Base-by-base conservation (phyloP, 2,113 vertebrate genomes). In the Pygoscelis antarcticus region DNA sequence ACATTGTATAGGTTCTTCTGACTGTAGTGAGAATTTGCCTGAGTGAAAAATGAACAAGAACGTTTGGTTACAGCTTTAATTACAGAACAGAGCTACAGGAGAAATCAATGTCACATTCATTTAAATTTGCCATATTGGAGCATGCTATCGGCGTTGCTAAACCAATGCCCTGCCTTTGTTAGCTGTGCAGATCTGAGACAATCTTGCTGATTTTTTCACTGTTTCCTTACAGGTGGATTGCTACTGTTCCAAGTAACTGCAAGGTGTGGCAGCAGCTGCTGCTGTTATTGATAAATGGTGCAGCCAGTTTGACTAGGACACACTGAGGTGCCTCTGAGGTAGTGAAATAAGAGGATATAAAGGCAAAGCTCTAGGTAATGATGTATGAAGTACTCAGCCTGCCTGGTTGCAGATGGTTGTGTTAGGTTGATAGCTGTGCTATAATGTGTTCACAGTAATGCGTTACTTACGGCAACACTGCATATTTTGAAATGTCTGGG, bases 91-190 rank as follows among this genome's bases (percentile, higher is more conserved):
- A 91, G 62, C 57, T 90, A 72, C 83, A 26, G 49, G 40, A 93
- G 65, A 96, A 90, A 96, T 92, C 93, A 83, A 80, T 92, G 90
- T 72, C 55, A 70, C n/a, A 51, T 88, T 92, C 74, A 74, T 83
- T 93, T 95, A 84, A 79, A 87, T 79, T 79, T 91, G 22, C 49
- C 13, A 9, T 82, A 26, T 5, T 72, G 57, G 32, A 91, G 14
- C 25, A 38, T 47, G 58, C 42, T 72, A 12, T 49, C 87, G 54
- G 44, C 36, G 47, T 84, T 9, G 4, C 40, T 74, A 72, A 90
- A 64, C 44, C 30, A 26, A 18, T 52, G 46, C 42, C n/a, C 32
- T 89, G 69, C 34, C 51, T 94, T 87, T 90, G 49, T 54, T 77
- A 46, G 23, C 49, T 3, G 3, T n/a, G 17, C 44, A 75, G 26